Evolutionary conservation across 1,140 invertebrate species (phyloP).

Genomic region (Camponotus floridanus): DNA sequence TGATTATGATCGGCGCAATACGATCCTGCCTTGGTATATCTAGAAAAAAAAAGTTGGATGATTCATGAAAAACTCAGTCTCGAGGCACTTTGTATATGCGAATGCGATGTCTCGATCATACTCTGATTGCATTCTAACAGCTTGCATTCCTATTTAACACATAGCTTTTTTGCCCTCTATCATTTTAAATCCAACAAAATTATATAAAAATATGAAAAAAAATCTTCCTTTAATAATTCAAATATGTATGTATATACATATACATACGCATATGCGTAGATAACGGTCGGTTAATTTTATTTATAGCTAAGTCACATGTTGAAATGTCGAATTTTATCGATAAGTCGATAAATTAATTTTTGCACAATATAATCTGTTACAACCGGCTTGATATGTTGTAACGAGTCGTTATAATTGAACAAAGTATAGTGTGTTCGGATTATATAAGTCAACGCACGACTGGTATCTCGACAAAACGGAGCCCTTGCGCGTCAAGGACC

Average conservation of each 20-base stretch:
- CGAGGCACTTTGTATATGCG: background rate
- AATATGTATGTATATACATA: too few relatives aligned
- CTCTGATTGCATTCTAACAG: background rate
- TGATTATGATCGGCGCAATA: background rate
- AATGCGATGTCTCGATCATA: background rate
- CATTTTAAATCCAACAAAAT: background rate
- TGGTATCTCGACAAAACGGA: background rate
- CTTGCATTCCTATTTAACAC: background rate
- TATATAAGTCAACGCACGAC: constrained; percentile 43
- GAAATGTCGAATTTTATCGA: too few relatives aligned
- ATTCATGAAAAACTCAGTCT: constrained; percentile 31
- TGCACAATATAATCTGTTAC: background rate
- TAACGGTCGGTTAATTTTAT: too few relatives aligned
- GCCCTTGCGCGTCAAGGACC: constrained; percentile 63
- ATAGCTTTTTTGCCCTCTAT: background rate
- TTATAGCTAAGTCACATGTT: too few relatives aligned
- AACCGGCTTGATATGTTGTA: background rate
- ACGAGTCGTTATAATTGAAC: background rate
- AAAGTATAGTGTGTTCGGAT: constrained; percentile 2
- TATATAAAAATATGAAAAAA: background rate
- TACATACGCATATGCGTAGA: too few relatives aligned
- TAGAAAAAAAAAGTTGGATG: constrained; percentile 6
- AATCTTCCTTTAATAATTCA: too few relatives aligned
- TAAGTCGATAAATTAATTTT: background rate
- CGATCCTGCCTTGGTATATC: background rate